phyloP scores from a whole-genome alignment of 92 coral and sea anemone species.

The Anthopleura xanthogrammica region DNA sequence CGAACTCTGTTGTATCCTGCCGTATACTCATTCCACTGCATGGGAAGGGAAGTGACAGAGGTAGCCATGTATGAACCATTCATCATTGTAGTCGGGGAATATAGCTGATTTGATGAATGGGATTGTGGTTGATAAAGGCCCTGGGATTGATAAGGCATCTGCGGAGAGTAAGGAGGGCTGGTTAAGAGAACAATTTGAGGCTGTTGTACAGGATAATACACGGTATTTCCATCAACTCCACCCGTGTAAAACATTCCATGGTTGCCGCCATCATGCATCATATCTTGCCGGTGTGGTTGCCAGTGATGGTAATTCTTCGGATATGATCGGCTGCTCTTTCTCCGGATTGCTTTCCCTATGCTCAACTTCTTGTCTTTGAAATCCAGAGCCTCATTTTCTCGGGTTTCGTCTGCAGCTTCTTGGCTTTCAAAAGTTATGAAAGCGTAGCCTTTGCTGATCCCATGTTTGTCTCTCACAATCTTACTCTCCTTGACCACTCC shows the following conservation, averaged over 20 bases:
- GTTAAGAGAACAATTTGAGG: conserved; percentile 61
- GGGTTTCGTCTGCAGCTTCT: conserved; percentile 81
- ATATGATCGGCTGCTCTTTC: conserved; percentile 77
- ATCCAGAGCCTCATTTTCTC: conserved; percentile 77
- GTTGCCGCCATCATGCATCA: conserved; percentile 47
- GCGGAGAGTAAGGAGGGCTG: conserved; percentile 68
- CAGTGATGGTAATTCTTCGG: conserved; percentile 57
- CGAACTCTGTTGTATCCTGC: conserved; percentile 53
- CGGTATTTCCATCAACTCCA: conserved; percentile 63
- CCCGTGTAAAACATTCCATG: conserved; percentile 54
- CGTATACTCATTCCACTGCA: conserved; percentile 65
- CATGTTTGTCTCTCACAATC: conserved; percentile 94
- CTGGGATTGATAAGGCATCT: conserved; percentile 67
- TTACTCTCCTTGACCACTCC: conserved; percentile 91
- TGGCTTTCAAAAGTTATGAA: conserved; percentile 97
- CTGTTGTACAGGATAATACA: conserved; percentile 57
- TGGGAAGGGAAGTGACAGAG: conserved; percentile 51
- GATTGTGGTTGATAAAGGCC: conserved; percentile 62
- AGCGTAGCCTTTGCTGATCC: conserved; percentile 94
- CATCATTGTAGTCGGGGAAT: conserved; percentile 54
- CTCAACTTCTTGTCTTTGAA: conserved; percentile 87
- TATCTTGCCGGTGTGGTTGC: conserved; percentile 67
- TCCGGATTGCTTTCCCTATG: conserved; percentile 81
- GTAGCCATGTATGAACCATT: conserved; percentile 60
- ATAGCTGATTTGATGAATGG: conserved; percentile 68